Conservation (phyloP, 2,797 vertebrate genomes). For the Notolabrus celidotus region DNA sequence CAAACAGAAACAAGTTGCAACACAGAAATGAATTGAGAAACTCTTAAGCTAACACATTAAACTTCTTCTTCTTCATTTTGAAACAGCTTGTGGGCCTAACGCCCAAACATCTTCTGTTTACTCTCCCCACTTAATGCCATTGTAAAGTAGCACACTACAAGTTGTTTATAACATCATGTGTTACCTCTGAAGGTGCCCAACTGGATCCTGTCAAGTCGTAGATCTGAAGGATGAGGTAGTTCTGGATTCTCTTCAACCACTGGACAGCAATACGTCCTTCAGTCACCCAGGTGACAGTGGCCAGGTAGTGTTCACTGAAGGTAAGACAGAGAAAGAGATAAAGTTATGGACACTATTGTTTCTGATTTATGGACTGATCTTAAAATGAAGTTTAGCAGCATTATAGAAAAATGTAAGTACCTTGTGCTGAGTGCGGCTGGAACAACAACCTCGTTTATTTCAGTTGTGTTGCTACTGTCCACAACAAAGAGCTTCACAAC, state of each 20-base stretch:
- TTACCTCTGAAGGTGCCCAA: slow-evolving; percentile 67
- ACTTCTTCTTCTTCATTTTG: too few species aligned
- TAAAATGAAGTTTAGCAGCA: too few species aligned
- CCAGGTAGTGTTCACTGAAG: slow-evolving; percentile 93
- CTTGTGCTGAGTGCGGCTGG: slow-evolving; percentile 83
- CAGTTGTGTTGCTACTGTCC: slow-evolving; percentile 73
- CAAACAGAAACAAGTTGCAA: not conserved
- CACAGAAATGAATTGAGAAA: not conserved
- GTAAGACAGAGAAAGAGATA: not conserved
- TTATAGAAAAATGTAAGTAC: slow-evolving; percentile 81
- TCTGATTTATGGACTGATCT: too few species aligned
- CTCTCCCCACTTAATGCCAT: too few species aligned
- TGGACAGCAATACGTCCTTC: slow-evolving; percentile 91
- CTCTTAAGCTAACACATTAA: not conserved
- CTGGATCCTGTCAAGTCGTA: slow-evolving; percentile 79
- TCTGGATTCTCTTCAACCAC: slow-evolving; percentile 93
- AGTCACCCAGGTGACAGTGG: slow-evolving; percentile 92
- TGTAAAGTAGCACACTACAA: too few species aligned
- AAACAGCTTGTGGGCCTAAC: too few species aligned
- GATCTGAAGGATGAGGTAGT: slow-evolving; percentile 88
- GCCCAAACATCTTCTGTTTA: too few species aligned
- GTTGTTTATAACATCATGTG: not conserved
- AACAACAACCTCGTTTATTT: slow-evolving; percentile 83
- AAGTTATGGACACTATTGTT: too few species aligned
- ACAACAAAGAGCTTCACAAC: slow-evolving; percentile 90